These are phyloP conservation scores for Molanna angustata DNA, from an alignment of 2,888 invertebrate genomes.

Conservation along the genomic window DNA sequence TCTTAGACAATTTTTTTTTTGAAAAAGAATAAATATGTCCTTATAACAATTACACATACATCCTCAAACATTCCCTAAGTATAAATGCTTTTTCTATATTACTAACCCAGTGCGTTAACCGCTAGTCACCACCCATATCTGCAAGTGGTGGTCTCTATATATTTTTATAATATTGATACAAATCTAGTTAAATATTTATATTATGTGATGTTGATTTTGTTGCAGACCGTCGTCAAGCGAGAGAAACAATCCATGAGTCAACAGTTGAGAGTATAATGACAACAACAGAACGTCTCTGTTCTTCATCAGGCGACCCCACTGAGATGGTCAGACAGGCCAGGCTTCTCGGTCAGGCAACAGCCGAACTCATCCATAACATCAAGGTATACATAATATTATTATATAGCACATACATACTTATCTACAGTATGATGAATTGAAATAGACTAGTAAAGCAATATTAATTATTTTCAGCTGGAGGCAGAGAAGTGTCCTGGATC, in stretches of 20 bases:
- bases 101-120: too few relatives aligned
- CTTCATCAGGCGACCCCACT: slow-evolving; percentile 80
- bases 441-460: background rate
- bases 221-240: slow-evolving; percentile 59
- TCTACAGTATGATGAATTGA: background rate
- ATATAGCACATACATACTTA: background rate
- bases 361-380: slow-evolving; percentile 90
- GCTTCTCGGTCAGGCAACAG: slow-evolving; percentile 89
- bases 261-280: slow-evolving; percentile 87
- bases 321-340: slow-evolving; percentile 95
- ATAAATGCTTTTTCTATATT: too few relatives aligned
- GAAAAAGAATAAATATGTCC: too few relatives aligned
- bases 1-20: too few relatives aligned
- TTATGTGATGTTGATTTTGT: slow-evolving; percentile 7
- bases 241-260: slow-evolving; percentile 67
- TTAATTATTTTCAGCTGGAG: slow-evolving; percentile 58
- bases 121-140: too few relatives aligned
- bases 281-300: slow-evolving; percentile 84
- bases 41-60: background rate
- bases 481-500: slow-evolving; percentile 86
- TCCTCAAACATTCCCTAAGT: background rate
- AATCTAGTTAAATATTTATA: too few relatives aligned
- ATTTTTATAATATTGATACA: too few relatives aligned
- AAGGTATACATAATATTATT: slow-evolving; percentile 53
- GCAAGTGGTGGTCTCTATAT: too few relatives aligned